phyloP scores from a whole-genome alignment of 1,140 invertebrate genomes.

The Pachypeltis micranthus region DNA sequence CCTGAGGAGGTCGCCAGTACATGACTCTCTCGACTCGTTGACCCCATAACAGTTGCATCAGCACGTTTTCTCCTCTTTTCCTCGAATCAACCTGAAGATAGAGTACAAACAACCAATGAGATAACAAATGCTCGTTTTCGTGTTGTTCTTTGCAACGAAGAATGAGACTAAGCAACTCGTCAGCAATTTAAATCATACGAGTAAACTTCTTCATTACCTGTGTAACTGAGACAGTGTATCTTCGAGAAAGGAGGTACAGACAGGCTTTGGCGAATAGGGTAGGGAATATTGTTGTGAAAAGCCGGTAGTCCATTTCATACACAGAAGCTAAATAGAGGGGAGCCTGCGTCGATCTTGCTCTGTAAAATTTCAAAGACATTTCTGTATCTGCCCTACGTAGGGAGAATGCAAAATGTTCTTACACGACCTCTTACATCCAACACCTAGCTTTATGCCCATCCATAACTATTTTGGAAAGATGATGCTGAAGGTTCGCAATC shows the following conservation, averaged over 20 bases:
- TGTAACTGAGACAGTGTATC: conserved; percentile 58
- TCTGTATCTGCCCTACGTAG: no score
- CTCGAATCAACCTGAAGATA: conserved; percentile 27
- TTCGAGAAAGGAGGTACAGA: conserved; percentile 55
- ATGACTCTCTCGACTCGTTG: conserved; percentile 51
- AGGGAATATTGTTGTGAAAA: conserved; percentile 53
- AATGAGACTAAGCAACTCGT: no score
- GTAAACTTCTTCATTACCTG: no score
- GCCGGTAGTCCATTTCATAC: conserved; percentile 50
- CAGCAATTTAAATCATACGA: no score
- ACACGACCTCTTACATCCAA: no score
- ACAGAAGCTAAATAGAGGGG: conserved; percentile 54
- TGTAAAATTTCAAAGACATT: neutral
- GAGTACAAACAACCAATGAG: no score
- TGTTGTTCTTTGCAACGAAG: no score
- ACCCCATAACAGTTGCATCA: conserved; percentile 41
- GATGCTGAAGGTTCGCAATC: no score
- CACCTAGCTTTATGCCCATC: no score
- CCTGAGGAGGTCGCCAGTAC: conserved; percentile 68
- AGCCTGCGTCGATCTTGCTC: conserved; percentile 37
- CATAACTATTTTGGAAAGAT: no score
- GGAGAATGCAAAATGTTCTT: no score
- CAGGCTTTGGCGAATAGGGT: conserved; percentile 50
- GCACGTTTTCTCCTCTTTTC: conserved; percentile 31
- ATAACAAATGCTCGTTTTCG: no score